A percentile compares a stretch with the other conserved stretches of the same genome.
phyloP scores from a whole-genome alignment of 2,888 invertebrate species.

The Bursaphelenchus okinawaensis region DNA sequence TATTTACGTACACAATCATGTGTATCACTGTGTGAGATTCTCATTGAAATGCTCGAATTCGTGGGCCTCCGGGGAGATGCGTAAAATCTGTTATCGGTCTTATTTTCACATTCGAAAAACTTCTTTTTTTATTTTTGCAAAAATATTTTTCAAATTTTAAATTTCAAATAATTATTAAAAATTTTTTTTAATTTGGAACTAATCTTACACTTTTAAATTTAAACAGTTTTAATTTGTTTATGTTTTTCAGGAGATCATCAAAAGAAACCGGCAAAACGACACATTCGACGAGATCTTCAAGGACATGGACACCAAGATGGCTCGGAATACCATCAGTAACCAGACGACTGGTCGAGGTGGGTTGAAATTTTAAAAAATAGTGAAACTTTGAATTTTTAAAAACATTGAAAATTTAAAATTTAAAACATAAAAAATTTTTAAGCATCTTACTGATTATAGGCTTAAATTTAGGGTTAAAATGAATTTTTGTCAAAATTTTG shows the following conservation, averaged over 20 bases:
- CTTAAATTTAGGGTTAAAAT: not conserved
- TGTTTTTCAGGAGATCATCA: constrained; percentile 10
- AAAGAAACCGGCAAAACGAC: constrained; percentile 1
- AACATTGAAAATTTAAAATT: too few relatives aligned
- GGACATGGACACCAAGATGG: constrained; percentile 23
- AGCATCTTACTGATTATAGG: too few relatives aligned
- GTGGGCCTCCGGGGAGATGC: not conserved
- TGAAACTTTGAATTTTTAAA: not conserved
- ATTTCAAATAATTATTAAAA: not conserved
- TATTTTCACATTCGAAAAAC: not conserved
- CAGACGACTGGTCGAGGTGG: constrained; percentile 8
- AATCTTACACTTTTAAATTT: not conserved
- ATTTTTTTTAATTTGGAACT: not conserved
- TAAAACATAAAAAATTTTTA: too few relatives aligned
- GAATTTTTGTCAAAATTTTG: too few relatives aligned
- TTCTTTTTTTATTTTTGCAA: not conserved
- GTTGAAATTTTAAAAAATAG: not conserved
- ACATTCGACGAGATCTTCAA: constrained; percentile 21
- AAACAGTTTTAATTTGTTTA: not conserved
- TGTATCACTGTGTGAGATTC: too few relatives aligned
- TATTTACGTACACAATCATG: too few relatives aligned
- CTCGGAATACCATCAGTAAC: not conserved
- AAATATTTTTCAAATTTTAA: too few relatives aligned
- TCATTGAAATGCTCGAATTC: too few relatives aligned
- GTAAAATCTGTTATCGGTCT: not conserved